A percentile compares a stretch with the other conserved stretches of the same genome.
Conservation (phyloP, 1,140 invertebrate species). For the Andrena cerasifolii region DNA sequence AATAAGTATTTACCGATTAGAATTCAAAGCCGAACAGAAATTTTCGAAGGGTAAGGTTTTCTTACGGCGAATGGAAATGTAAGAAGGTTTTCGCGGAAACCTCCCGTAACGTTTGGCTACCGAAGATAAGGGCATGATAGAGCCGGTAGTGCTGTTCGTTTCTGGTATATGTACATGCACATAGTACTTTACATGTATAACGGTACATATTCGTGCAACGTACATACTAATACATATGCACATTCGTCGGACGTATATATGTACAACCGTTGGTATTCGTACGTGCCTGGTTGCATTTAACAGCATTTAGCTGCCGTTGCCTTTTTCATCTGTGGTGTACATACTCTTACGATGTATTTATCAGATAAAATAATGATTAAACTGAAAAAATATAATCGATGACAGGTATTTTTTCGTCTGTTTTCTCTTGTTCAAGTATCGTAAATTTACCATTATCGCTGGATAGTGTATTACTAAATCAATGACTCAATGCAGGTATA, state of each 20-base stretch:
- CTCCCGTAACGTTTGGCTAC: too few species aligned
- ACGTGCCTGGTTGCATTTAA: background rate
- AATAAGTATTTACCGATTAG: background rate
- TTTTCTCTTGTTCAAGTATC: background rate
- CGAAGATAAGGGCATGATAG: background rate
- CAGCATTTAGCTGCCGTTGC: background rate
- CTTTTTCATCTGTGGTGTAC: background rate
- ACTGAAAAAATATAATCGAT: background rate
- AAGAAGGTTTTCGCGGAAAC: too few species aligned
- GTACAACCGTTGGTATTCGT: background rate
- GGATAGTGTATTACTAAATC: conserved; percentile 27
- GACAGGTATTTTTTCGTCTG: background rate
- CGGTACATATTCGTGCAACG: too few species aligned
- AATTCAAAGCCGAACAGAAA: too few species aligned
- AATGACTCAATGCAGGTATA: conserved; percentile 41
- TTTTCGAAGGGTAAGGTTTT: too few species aligned
- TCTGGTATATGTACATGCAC: too few species aligned
- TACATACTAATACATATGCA: too few species aligned
- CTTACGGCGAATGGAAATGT: background rate
- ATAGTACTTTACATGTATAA: background rate
- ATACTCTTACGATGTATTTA: background rate
- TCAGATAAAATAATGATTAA: background rate
- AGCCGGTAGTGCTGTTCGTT: background rate
- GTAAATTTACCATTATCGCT: background rate
- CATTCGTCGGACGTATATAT: background rate